phyloP scores from a whole-genome alignment of 2,113 vertebrate genomes.

The Tympanuchus pallidicinctus region DNA sequence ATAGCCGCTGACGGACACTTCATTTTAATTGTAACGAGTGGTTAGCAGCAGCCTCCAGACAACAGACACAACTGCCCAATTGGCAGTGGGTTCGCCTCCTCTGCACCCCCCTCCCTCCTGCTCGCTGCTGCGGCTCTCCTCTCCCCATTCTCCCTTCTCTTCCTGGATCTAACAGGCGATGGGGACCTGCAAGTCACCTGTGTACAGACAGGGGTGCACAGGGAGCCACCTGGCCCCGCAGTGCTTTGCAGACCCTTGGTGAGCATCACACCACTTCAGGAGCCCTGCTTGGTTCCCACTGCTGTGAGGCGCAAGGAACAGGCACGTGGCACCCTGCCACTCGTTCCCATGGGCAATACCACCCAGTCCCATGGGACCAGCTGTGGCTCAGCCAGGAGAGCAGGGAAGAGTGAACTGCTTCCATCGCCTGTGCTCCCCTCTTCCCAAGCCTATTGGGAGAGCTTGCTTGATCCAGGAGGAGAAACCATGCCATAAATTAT shows the following conservation, averaged over 20 bases:
- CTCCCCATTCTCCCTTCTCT: background rate
- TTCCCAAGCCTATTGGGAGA: background rate
- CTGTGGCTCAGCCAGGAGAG: background rate
- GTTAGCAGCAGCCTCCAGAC: slow-evolving; percentile 82
- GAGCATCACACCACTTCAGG: background rate
- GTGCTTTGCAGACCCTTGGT: background rate
- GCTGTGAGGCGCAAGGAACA: rapidly evolving
- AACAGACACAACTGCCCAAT: slow-evolving; percentile 76
- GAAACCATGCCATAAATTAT: background rate
- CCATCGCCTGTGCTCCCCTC: background rate
- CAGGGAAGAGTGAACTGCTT: background rate
- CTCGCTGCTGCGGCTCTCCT: background rate
- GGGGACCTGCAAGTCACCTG: background rate
- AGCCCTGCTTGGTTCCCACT: rapidly evolving
- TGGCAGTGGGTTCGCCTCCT: slow-evolving; percentile 66
- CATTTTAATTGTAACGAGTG: slow-evolving; percentile 96
- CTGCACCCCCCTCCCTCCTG: background rate
- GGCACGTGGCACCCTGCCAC: background rate
- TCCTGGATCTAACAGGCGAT: background rate
- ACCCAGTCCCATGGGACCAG: background rate
- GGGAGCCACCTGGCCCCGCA: background rate
- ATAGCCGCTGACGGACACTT: slow-evolving; percentile 96
- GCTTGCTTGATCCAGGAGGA: background rate
- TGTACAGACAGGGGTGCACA: background rate
- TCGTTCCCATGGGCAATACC: background rate